Percentiles rank a stretch among this genome's conserved stretches.
Evolutionary conservation across 2,888 invertebrate genomes (phyloP).

Genomic region (Platycheirus albimanus): DNA sequence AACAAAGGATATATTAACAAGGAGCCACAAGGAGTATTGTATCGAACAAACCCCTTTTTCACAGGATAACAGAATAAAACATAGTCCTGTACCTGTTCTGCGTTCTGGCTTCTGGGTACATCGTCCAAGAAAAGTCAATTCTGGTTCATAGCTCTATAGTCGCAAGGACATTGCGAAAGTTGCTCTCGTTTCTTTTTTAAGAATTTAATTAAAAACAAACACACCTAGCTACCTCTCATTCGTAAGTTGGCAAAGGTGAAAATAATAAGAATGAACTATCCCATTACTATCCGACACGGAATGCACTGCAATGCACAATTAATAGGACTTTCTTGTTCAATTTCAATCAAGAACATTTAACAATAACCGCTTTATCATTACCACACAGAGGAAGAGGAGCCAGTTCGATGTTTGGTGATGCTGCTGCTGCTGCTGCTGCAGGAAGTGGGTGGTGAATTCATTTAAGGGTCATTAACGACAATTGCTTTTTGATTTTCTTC

Average conservation of each 20-base stretch:
- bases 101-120: background rate
- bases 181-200: slow-evolving; percentile 17
- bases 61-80: no score
- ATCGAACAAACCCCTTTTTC: background rate
- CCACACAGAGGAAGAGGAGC: background rate
- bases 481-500: slow-evolving; percentile 52
- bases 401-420: background rate
- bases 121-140: slow-evolving; percentile 35
- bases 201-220: slow-evolving; percentile 71
- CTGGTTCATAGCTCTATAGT: no score
- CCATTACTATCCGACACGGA: slow-evolving; percentile 11
- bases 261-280: background rate
- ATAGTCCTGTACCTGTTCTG: no score
- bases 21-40: slow-evolving; percentile 25
- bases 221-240: no score
- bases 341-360: slow-evolving; percentile 53
- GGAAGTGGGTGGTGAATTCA: slow-evolving; percentile 14
- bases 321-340: slow-evolving; percentile 34
- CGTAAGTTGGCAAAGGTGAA: slow-evolving; percentile 25
- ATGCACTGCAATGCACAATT: slow-evolving; percentile 40
- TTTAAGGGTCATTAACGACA: slow-evolving; percentile 62
- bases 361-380: slow-evolving; percentile 35
- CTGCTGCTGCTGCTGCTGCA: background rate
- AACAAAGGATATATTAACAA: slow-evolving; percentile 46
- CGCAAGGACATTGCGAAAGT: slow-evolving; percentile 42